A percentile compares a stretch with the other conserved stretches of the same genome.
Evolutionary conservation across 2,888 invertebrate species (phyloP).

Genomic region (Drosophila cognata): DNA sequence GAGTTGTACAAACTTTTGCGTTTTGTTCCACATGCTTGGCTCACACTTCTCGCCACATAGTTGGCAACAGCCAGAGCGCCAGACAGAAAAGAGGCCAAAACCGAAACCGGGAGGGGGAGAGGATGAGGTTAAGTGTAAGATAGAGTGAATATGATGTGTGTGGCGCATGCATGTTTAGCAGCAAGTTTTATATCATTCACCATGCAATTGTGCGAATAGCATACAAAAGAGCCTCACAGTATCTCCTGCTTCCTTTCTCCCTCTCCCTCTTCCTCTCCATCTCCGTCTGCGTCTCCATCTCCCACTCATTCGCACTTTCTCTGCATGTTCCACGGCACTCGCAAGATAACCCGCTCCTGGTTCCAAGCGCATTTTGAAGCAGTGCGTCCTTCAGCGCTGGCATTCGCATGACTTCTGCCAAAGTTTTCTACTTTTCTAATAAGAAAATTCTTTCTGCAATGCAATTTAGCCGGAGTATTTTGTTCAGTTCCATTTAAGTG

Average conservation of each 20-base stretch:
- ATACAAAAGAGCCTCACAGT: slow-evolving; percentile 49
- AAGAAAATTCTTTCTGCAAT: slow-evolving; percentile 69
- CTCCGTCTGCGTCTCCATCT: not conserved
- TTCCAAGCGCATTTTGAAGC: slow-evolving; percentile 45
- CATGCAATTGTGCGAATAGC: slow-evolving; percentile 71
- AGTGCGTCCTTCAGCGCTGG: slow-evolving; percentile 20
- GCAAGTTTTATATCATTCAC: slow-evolving; percentile 72
- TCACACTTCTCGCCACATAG: slow-evolving; percentile 67
- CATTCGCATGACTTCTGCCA: slow-evolving; percentile 40
- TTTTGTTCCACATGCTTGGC: slow-evolving; percentile 79
- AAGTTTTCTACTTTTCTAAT: slow-evolving; percentile 65
- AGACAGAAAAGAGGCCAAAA: not conserved
- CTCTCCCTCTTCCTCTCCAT: not conserved
- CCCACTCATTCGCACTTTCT: not conserved
- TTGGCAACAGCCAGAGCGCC: slow-evolving; percentile 19
- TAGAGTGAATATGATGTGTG: slow-evolving; percentile 37
- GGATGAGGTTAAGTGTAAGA: not conserved
- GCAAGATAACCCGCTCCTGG: slow-evolving; percentile 30
- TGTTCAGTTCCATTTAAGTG: slow-evolving; percentile 17
- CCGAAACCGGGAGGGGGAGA: not conserved
- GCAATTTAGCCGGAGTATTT: slow-evolving; percentile 41
- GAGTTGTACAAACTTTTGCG: slow-evolving; percentile 73
- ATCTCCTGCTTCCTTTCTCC: not conserved
- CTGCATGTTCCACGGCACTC: not conserved
- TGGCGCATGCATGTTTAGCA: slow-evolving; percentile 56